phyloP scores from a whole-genome alignment of 2,113 vertebrate genomes.

The Leptodactylus fuscus region DNA sequence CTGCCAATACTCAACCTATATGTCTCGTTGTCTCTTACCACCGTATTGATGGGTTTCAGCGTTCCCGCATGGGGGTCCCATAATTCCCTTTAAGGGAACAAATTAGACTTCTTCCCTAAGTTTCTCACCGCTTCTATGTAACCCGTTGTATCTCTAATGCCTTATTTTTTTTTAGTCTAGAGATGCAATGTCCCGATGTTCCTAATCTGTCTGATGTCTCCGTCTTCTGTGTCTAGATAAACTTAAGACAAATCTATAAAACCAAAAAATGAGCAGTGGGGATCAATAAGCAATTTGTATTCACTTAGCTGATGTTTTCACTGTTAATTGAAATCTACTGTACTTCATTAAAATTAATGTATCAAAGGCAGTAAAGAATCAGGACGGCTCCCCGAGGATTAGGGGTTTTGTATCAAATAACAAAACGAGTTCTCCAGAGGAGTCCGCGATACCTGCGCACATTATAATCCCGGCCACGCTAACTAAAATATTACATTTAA shows the following conservation, averaged over 20 bases:
- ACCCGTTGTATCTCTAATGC: too few relatives aligned
- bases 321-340: not conserved
- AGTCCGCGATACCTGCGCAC: not conserved
- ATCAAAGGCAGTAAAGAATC: not conserved
- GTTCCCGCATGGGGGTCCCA: too few relatives aligned
- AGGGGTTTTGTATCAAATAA: not conserved
- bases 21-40: too few relatives aligned
- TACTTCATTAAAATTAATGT: slow-evolving; percentile 15
- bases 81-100: too few relatives aligned
- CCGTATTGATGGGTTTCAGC: too few relatives aligned
- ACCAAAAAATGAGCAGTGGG: not conserved
- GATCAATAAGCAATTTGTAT: slow-evolving; percentile 18
- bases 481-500: too few relatives aligned
- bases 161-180: not conserved
- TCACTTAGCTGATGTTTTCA: not conserved
- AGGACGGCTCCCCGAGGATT: not conserved
- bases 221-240: not conserved
- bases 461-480: not conserved
- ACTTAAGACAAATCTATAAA: not conserved
- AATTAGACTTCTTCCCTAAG: too few relatives aligned
- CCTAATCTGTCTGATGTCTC: too few relatives aligned
- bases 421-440: not conserved
- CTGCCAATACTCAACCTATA: too few relatives aligned
- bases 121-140: too few relatives aligned
- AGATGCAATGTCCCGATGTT: not conserved